Conservation (phyloP, 2,888 invertebrate species). For the Labia minor region DNA sequence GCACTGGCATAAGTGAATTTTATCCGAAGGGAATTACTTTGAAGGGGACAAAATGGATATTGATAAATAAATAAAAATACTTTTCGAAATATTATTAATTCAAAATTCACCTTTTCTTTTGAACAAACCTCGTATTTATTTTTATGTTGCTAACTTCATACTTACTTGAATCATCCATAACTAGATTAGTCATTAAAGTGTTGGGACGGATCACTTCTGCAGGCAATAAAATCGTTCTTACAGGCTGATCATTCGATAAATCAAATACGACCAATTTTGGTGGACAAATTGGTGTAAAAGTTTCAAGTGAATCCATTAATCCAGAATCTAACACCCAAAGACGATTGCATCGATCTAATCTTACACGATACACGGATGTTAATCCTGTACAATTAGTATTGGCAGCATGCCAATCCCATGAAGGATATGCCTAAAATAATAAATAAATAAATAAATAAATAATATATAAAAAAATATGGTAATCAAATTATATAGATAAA, state of each 20-base stretch:
- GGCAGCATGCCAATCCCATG: slow-evolving; percentile 66
- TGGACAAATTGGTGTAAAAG: slow-evolving; percentile 46
- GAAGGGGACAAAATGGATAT: no score
- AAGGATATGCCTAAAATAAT: slow-evolving; percentile 51
- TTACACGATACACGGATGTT: slow-evolving; percentile 66
- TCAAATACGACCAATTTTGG: slow-evolving; percentile 75
- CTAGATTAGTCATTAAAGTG: slow-evolving; percentile 64
- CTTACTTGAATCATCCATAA: slow-evolving; percentile 51
- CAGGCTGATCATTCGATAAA: slow-evolving; percentile 56
- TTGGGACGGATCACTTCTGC: slow-evolving; percentile 47
- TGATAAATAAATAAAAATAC: no score
- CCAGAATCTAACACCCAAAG: slow-evolving; percentile 76
- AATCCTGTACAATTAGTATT: slow-evolving; percentile 62
- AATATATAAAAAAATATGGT: background rate
- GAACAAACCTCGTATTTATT: no score
- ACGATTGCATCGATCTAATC: slow-evolving; percentile 68
- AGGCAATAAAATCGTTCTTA: slow-evolving; percentile 57
- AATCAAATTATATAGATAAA: background rate
- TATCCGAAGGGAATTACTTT: no score
- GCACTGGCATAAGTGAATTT: no score
- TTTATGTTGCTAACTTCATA: no score
- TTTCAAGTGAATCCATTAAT: slow-evolving; percentile 39
- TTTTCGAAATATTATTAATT: no score
- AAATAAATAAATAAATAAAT: background rate
- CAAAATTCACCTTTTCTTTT: no score